Evolutionary conservation across 2,113 vertebrate species (phyloP), one percentile per base, ranked within the genome.

Genomic region (Lynx canadensis): DNA sequence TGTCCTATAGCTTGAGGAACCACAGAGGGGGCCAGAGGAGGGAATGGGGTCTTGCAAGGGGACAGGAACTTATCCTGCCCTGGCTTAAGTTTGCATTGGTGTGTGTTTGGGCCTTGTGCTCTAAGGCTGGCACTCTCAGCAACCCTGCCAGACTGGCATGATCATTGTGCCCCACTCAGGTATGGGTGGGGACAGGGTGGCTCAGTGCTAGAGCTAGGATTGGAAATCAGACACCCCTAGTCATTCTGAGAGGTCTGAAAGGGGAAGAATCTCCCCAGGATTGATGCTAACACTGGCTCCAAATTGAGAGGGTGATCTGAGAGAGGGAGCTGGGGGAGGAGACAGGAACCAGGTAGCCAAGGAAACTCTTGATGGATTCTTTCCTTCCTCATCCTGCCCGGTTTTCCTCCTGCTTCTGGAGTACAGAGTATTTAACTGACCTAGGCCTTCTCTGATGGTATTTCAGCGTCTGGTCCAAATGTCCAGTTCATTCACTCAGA

Each of bases 21-120:
- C 63, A 14, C 57, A 33, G 36, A 33, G 74, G 15, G 5, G 8
- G 23, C 6, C 33, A 45, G 31, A 7, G 52, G 27, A 76, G 23
- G 80, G 55, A 41, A 38, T 16, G 85, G 41, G 18, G 45, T 29
- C 76, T 79, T 13, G 48, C 63, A 55, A 48, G 36, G 29, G 23
- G 36, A 19, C 3, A 3, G 48, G 69, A 9, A 52, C 19, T 41
- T 7, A 16, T 15, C 80, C 36, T 63, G 69, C n/a, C 7, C 69
- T n/a, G 12, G 4, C n/a, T 80, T 63, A 57, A 41, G 23, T 57
- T 25, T 69, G 68, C 68, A 48, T 45, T 33, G 27, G 3, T 45
- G 29, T 16, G 29, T 15, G 0, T 29, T 55, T 80, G 63, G 63
- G 36, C 1, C 2, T 4, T 0, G 1, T 65, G 8, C 4, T 41